Percentiles rank a stretch among this genome's conserved stretches.
phyloP scores from a whole-genome alignment of 2,113 vertebrate species.

The Rhinolophus sinicus region DNA sequence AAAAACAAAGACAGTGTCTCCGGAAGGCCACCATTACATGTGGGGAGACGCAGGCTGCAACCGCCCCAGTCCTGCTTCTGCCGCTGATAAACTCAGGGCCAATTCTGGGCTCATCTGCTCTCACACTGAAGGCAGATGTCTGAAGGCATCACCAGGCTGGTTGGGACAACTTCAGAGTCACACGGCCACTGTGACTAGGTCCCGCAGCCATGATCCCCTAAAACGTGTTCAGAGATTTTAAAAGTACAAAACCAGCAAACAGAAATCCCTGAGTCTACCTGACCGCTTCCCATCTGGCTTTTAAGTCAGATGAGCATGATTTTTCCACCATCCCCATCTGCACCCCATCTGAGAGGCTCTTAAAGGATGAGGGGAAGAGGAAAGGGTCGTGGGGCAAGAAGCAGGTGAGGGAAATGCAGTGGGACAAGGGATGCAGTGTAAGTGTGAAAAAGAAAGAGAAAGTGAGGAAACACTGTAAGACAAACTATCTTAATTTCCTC shows the following conservation, averaged over 20 bases:
- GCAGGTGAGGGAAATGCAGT: background rate
- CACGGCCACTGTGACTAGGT: background rate
- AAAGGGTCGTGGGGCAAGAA: background rate
- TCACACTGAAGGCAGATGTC: background rate
- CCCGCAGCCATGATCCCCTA: background rate
- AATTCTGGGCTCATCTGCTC: too few relatives aligned
- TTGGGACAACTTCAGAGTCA: background rate
- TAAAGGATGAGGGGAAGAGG: background rate
- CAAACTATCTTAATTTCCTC: background rate
- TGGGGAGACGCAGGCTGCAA: background rate
- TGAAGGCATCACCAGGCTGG: background rate
- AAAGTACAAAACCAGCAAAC: background rate
- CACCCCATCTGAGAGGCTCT: background rate
- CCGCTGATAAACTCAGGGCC: background rate
- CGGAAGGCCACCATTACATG: background rate
- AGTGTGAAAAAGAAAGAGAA: slow-evolving; percentile 74
- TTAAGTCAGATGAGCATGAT: background rate
- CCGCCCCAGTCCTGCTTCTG: background rate
- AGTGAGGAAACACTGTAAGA: slow-evolving; percentile 9
- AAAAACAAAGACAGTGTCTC: background rate
- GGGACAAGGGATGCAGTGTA: background rate
- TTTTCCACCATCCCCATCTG: background rate
- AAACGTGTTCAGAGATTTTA: background rate
- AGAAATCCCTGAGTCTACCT: background rate
- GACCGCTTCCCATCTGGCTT: background rate